A percentile compares a stretch with the other conserved stretches of the same genome.
These are phyloP conservation scores for Meleagris gallopavo DNA, from an alignment of 2,113 vertebrate genomes.

Conservation along the genomic window DNA sequence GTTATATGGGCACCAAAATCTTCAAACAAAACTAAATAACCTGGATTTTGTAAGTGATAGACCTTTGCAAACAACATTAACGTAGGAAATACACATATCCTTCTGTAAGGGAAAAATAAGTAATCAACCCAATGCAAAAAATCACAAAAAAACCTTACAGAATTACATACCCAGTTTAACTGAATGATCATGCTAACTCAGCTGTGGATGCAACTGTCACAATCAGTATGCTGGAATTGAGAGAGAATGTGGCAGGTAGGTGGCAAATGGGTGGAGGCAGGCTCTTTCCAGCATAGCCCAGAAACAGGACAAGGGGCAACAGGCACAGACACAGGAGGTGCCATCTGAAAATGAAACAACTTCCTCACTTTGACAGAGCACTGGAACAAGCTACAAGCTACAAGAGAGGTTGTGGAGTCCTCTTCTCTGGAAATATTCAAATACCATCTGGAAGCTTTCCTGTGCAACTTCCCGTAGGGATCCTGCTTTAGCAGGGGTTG, in stretches of 20 bases:
- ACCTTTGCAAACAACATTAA: background rate
- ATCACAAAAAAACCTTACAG: background rate
- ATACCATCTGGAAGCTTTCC: too few species aligned
- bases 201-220: background rate
- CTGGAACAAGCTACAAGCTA: too few species aligned
- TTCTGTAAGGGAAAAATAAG: constrained; percentile 1
- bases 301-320: too few species aligned
- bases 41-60: background rate
- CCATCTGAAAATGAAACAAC: too few species aligned
- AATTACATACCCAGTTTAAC: background rate
- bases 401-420: too few species aligned
- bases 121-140: background rate
- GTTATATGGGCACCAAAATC: background rate
- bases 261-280: too few species aligned
- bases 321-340: too few species aligned
- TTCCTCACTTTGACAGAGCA: too few species aligned
- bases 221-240: background rate
- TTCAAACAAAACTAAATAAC: background rate
- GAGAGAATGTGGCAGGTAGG: background rate
- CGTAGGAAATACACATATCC: background rate
- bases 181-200: background rate
- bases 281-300: too few species aligned
- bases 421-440: too few species aligned
- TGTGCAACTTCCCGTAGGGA: too few species aligned
- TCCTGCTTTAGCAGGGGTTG: too few species aligned